Conservation (phyloP, 1,140 invertebrate species). For the Drosophila navojoa region DNA sequence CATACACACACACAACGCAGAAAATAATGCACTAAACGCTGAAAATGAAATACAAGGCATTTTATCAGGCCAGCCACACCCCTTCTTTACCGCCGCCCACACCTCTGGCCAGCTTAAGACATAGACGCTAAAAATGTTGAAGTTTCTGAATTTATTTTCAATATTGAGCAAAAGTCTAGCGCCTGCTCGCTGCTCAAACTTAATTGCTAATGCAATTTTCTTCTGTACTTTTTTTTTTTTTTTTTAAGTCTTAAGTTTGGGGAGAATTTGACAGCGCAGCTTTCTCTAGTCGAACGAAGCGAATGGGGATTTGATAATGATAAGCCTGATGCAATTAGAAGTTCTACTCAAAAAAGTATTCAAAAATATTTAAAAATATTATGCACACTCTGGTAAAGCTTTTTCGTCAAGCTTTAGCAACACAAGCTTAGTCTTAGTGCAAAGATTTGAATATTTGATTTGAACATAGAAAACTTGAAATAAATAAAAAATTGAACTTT, state of each 20-base stretch:
- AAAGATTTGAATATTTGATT: too few species aligned
- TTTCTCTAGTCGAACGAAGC: too few species aligned
- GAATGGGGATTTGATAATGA: too few species aligned
- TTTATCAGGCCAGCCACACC: background rate
- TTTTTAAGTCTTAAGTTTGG: background rate
- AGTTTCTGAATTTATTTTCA: conserved; percentile 57
- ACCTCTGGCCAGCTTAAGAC: conserved; percentile 18
- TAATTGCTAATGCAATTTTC: conserved; percentile 7
- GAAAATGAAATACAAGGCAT: conserved; percentile 50
- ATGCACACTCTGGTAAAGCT: too few species aligned
- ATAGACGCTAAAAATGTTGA: conserved; percentile 59
- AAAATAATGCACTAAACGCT: conserved; percentile 68
- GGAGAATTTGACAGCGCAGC: background rate
- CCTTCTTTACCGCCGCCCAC: conserved; percentile 5
- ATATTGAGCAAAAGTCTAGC: conserved; percentile 9
- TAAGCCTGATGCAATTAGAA: too few species aligned
- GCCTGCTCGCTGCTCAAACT: conserved; percentile 1
- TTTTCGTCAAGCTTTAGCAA: too few species aligned
- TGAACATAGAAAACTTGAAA: too few species aligned
- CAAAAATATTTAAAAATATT: too few species aligned
- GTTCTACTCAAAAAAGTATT: too few species aligned
- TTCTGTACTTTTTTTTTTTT: background rate
- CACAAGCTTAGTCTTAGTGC: too few species aligned
- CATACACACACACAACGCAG: conserved; percentile 17
- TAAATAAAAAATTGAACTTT: too few species aligned